A percentile compares a stretch with the other conserved stretches of the same genome.
Evolutionary conservation across 2,888 invertebrate genomes (phyloP).

Genomic region (Amiota mariae): DNA sequence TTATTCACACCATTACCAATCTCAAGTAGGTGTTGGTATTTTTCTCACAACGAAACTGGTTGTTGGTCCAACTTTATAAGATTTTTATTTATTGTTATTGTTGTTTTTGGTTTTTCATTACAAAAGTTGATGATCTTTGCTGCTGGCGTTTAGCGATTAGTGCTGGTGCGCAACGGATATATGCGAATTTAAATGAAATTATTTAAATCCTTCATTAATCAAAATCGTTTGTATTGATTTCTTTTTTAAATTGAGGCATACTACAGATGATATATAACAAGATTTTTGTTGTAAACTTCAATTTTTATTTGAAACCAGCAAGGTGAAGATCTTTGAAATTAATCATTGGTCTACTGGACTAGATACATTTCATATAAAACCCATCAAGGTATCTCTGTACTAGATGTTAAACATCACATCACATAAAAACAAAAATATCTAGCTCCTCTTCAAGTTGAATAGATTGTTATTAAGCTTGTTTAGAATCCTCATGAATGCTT

Average conservation of each 20-base stretch:
- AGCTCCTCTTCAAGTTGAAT: no score
- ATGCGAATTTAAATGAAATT: conserved; percentile 66
- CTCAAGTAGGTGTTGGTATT: conserved; percentile 55
- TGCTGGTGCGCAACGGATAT: conserved; percentile 59
- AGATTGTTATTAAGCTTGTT: no score
- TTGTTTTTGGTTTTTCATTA: conserved; percentile 39
- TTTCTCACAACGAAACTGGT: conserved; percentile 50
- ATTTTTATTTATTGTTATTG: conserved; percentile 36
- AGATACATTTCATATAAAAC: no score
- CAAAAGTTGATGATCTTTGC: conserved; percentile 29
- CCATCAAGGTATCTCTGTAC: no score
- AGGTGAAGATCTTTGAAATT: no score
- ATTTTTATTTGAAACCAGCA: neutral
- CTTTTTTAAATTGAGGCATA: conserved; percentile 18
- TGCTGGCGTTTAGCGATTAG: conserved; percentile 62
- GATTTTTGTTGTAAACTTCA: neutral
- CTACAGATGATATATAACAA: neutral
- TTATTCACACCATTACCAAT: conserved; percentile 32
- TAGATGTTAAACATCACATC: no score
- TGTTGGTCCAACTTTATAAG: no score
- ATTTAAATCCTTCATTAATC: conserved; percentile 60
- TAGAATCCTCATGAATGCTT: no score
- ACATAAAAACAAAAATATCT: no score
- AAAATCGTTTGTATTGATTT: conserved; percentile 34
- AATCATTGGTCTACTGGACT: no score